A percentile compares a stretch with the other conserved stretches of the same genome.
Conservation (phyloP, 2,888 invertebrate species). For the Horisme vitalbata region DNA sequence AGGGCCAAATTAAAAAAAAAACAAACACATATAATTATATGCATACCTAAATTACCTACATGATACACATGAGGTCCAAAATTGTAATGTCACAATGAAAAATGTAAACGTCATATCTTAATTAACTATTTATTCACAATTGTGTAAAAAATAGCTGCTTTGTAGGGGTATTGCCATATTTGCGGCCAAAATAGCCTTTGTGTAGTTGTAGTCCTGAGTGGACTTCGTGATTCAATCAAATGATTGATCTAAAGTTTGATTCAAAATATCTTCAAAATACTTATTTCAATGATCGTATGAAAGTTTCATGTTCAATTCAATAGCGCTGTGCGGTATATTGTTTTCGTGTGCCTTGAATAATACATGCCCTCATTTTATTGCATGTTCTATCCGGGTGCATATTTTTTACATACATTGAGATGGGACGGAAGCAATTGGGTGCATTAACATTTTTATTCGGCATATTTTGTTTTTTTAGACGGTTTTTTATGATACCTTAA, state of each 20-base stretch:
- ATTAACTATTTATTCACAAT: no score
- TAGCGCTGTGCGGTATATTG: conserved; percentile 65
- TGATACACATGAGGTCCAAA: no score
- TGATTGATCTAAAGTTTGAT: neutral
- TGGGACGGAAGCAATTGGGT: conserved; percentile 47
- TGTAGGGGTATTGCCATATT: no score
- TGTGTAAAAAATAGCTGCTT: no score
- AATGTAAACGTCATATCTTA: no score
- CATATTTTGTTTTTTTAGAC: conserved; percentile 36
- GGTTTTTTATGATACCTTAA: no score
- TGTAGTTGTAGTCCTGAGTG: no score
- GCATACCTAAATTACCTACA: no score
- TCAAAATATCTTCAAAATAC: neutral
- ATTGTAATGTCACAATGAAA: no score
- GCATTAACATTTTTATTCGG: conserved; percentile 68
- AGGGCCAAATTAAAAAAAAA: no score
- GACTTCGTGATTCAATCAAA: neutral
- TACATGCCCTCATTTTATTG: conserved; percentile 67
- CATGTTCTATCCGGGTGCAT: conserved; percentile 69
- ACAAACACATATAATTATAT: no score
- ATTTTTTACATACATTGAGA: conserved; percentile 67
- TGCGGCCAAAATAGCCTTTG: no score
- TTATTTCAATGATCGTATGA: conserved; percentile 37
- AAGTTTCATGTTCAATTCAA: conserved; percentile 51
- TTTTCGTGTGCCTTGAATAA: conserved; percentile 71